Base-by-base conservation (phyloP, 1,140 invertebrate species). In the Telenomus remus region DNA sequence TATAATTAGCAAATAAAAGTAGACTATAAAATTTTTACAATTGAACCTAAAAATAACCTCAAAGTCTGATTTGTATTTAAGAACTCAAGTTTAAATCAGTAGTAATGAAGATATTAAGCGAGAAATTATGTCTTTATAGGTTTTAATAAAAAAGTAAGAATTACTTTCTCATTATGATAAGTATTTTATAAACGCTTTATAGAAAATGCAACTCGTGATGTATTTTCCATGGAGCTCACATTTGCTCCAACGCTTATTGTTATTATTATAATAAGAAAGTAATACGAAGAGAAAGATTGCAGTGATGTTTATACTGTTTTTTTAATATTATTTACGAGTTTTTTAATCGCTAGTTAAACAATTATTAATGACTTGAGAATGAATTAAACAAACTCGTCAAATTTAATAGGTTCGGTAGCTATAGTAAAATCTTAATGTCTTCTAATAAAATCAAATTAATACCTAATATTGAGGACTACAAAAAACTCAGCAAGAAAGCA, bases 111-210 rank as follows among this genome's bases (percentile, higher is more conserved):
- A 55, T 15, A 64, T 65, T n/a, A 34, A 42, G 39, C 37, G 0
- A 19, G 1, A 15, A 56, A 56, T 43, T 56, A 50, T 47, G 5
- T 6, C 39, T n/a, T 14, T 1, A 7, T 65, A 27, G 1, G 19
- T 27, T 6, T 12, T 42, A 56, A 49, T 56, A 49, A 39, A 54
- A 3, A 42, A n/a, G 54, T 44, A 12, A 35, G 33, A 16, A 9
- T 44, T 56, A 57, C 43, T 66, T 66, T 57, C 46, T 57, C 50
- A 66, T 57, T 57, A 66, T 42, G 34, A 56, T 65, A 65, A 56
- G 16, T 34, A 13, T 39, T 15, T 13, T 46, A 43, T 57, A 57
- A 66, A 66, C 16, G 4, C 12, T 19, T 44, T 44, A 9, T 43
- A 43, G 19, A 48, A 57, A 51, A 37, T 43, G 11, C 60, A 59